Percentiles rank a stretch among this genome's conserved stretches.
phyloP scores from a whole-genome alignment of 2,888 invertebrate species.

The Liodrosophila aerea region DNA sequence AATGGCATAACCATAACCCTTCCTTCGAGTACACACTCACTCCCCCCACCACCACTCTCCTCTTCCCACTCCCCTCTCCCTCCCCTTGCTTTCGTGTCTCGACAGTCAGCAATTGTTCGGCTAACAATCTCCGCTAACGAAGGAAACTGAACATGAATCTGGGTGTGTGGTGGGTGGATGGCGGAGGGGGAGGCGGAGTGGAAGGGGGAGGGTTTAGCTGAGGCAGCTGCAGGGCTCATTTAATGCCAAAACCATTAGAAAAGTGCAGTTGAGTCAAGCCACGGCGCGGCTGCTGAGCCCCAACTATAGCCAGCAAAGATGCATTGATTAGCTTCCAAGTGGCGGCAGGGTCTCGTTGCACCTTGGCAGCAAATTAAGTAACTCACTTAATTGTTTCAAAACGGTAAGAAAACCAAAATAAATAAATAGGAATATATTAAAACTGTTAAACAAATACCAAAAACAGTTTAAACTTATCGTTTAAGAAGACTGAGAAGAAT shows the following conservation, averaged over 20 bases:
- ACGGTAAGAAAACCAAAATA: too few species aligned
- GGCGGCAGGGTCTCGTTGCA: too few species aligned
- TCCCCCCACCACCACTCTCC: neutral
- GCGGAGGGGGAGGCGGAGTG: neutral
- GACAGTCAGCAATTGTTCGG: constrained; percentile 44
- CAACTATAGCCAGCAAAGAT: constrained; percentile 17
- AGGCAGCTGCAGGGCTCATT: constrained; percentile 34
- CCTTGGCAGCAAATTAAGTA: too few species aligned
- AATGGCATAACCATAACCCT: constrained; percentile 18
- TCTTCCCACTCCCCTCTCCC: neutral
- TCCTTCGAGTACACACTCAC: too few species aligned
- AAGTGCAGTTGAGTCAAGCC: constrained; percentile 22
- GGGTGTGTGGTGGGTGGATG: neutral
- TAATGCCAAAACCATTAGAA: constrained; percentile 27
- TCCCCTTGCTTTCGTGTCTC: constrained; percentile 11
- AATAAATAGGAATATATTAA: too few species aligned
- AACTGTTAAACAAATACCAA: too few species aligned
- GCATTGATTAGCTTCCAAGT: constrained; percentile 33
- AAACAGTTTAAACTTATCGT: too few species aligned
- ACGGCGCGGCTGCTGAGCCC: neutral
- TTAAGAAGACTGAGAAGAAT: too few species aligned
- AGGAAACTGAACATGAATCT: constrained; percentile 7
- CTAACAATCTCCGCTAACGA: constrained; percentile 51
- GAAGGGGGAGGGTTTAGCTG: neutral
- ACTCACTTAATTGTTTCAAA: too few species aligned